These are phyloP conservation scores for Herpetotheres cachinnans DNA, from an alignment of 2,113 vertebrate species.

Conservation along the genomic window DNA sequence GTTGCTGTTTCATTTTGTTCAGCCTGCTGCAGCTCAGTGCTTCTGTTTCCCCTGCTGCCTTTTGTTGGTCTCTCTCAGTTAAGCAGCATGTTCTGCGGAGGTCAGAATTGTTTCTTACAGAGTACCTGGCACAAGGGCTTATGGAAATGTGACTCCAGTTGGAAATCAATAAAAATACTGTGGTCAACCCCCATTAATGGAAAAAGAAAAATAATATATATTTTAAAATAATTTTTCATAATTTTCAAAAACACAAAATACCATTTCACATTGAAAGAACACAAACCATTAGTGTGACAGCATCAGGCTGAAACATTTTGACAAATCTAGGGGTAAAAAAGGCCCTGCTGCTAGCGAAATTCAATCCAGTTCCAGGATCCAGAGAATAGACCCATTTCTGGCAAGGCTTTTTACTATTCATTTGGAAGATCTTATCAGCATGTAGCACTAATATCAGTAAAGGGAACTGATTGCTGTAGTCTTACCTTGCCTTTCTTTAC, in stretches of 20 bases:
- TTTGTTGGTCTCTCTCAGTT: neutral
- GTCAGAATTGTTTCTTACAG: neutral
- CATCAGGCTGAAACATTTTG: neutral
- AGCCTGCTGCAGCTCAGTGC: neutral
- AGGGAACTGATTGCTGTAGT: neutral
- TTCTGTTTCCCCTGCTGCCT: neutral
- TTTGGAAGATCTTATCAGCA: neutral
- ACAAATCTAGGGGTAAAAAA: neutral
- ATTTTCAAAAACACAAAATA: neutral
- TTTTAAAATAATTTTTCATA: neutral
- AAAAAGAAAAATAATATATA: neutral
- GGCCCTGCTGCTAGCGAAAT: neutral
- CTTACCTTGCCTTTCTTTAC: neutral
- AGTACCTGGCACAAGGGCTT: neutral
- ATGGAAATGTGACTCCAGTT: neutral
- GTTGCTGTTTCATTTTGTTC: neutral
- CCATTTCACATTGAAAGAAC: neutral
- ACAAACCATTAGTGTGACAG: neutral
- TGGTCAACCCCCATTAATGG: neutral
- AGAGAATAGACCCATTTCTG: neutral
- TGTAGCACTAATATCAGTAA: neutral
- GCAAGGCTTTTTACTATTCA: neutral
- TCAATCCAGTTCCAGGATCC: neutral
- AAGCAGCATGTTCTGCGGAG: neutral
- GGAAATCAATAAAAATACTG: neutral